Evolutionary conservation across 2,888 invertebrate species (phyloP), one percentile per base, ranked within the genome.

Genomic region (Labia minor): DNA sequence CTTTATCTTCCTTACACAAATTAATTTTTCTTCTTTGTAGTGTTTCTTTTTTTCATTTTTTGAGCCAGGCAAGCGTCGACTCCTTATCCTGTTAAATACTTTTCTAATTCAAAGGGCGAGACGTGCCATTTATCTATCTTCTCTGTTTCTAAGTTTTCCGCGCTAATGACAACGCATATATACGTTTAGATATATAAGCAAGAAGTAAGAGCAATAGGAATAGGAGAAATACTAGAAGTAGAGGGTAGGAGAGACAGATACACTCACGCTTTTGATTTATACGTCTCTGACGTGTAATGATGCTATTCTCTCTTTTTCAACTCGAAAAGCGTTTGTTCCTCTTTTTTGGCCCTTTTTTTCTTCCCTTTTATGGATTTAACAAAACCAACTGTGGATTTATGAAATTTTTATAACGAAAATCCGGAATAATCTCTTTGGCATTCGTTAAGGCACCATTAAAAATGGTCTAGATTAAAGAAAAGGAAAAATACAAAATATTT

Each of bases 101-200:
- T 49, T 49, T 49, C 49, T 49, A 49, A 49, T 49, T 49, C 49
- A 49, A 49, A 49, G 49, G 49, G 49, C 49, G 49, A 49, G 49
- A 49, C 49, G 14, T 49, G 49, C 49, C 49, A 49, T 49, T 49
- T 49, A 49, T 49, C 49, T 49, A 49, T 49, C 49, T 49, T 14
- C 49, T n/a, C 49, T 49, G 49, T 49, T 49, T 49, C 49, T 49
- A 49, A 49, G 49, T 14, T 14, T 14, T 49, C 3, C 3, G 49
- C 49, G 49, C 49, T 49, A 49, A 49, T 49, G 49, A 14, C n/a
- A 4, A 49, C 49, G 3, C 49, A 49, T 16, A 49, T 3, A 26
- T 8, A n/a, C n/a, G n/a, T n/a, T n/a, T n/a, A n/a, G n/a, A n/a
- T n/a, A n/a, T n/a, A n/a, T n/a, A n/a, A n/a, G n/a, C n/a, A n/a